phyloP scores from a whole-genome alignment of 1,140 invertebrate genomes.

The Halictus rubicundus region DNA sequence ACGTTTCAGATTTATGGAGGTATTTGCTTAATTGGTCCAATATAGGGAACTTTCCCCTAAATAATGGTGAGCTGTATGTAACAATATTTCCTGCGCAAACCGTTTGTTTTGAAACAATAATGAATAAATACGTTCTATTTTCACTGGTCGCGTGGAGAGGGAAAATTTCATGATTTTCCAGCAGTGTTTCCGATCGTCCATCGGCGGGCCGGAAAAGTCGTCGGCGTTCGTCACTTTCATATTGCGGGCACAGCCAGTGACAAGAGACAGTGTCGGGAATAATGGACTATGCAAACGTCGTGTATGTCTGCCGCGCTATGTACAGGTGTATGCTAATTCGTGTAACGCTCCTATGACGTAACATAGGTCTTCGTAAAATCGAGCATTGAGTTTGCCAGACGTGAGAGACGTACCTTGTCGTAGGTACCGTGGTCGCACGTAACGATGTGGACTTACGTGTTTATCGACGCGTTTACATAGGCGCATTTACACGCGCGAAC shows the following conservation, averaged over 20 bases:
- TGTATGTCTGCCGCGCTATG: conserved; percentile 1
- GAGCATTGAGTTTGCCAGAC: conserved; percentile 50
- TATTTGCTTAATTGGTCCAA: too few relatives aligned
- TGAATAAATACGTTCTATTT: too few relatives aligned
- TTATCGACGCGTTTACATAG: conserved; percentile 63
- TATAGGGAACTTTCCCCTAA: too few relatives aligned
- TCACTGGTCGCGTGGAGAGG: too few relatives aligned
- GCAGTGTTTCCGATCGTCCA: too few relatives aligned
- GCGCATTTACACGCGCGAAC: conserved; percentile 54
- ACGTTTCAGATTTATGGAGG: too few relatives aligned
- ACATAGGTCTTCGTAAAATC: conserved; percentile 59
- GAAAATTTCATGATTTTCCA: too few relatives aligned
- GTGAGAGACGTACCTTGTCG: conserved; percentile 55
- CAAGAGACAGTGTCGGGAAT: conserved; percentile 4
- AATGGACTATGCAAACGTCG: conserved; percentile 16
- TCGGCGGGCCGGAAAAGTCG: not conserved
- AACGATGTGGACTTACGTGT: conserved; percentile 68
- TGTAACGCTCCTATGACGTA: conserved; percentile 28
- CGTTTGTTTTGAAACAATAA: too few relatives aligned
- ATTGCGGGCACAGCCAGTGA: not conserved
- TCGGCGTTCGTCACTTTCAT: not conserved
- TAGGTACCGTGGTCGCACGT: conserved; percentile 54
- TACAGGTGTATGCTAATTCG: conserved; percentile 43
- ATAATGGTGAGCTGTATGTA: too few relatives aligned
- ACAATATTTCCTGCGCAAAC: too few relatives aligned